phyloP scores from a whole-genome alignment of 2,888 invertebrate genomes.

The Volucella bombylans region DNA sequence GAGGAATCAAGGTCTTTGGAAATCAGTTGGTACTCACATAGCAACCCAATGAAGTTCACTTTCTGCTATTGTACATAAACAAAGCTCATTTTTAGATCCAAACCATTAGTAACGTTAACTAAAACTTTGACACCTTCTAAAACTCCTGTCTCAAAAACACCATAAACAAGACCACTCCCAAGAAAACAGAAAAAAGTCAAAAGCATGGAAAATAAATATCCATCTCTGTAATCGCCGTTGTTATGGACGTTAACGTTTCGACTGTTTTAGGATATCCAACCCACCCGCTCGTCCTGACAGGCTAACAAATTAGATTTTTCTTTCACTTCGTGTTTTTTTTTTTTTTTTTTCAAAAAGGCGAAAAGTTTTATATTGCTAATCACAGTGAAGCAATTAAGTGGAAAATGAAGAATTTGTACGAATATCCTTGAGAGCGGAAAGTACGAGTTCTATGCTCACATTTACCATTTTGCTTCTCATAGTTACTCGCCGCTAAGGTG shows the following conservation, averaged over 20 bases:
- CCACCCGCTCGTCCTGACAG: constrained; percentile 48
- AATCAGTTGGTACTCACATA: too few relatives aligned
- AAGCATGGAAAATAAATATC: constrained; percentile 33
- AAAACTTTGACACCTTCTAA: too few relatives aligned
- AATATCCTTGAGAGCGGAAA: constrained; percentile 32
- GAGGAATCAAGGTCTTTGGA: too few relatives aligned
- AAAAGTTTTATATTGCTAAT: constrained; percentile 82
- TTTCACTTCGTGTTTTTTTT: neutral
- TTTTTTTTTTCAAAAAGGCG: constrained; percentile 40
- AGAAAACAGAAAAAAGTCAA: constrained; percentile 30
- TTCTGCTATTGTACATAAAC: too few relatives aligned
- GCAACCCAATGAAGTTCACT: too few relatives aligned
- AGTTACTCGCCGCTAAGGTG: constrained; percentile 44
- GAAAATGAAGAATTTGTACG: constrained; percentile 81
- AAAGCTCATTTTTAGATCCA: too few relatives aligned
- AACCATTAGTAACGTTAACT: too few relatives aligned
- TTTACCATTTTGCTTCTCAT: constrained; percentile 8
- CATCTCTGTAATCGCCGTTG: constrained; percentile 50
- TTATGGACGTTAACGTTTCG: constrained; percentile 49
- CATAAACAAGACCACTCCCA: neutral
- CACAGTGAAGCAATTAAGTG: constrained; percentile 82
- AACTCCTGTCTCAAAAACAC: too few relatives aligned
- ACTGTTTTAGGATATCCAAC: constrained; percentile 27
- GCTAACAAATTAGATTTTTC: constrained; percentile 44
- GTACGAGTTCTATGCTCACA: constrained; percentile 2